Base-by-base conservation (phyloP, 2,797 vertebrate species). In the Melanotaenia parkinsoni region DNA sequence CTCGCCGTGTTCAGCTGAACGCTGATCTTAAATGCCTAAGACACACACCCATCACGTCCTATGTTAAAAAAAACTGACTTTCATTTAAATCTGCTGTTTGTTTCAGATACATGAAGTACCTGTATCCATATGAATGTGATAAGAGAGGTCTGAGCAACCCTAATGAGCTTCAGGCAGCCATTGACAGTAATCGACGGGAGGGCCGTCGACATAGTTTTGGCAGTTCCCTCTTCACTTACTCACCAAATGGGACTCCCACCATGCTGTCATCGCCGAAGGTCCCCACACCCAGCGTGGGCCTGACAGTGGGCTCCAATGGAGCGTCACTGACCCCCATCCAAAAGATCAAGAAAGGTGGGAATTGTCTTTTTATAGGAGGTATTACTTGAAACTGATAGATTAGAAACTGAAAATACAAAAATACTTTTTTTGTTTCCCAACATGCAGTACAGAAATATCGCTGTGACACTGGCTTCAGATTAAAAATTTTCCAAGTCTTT, bases 61-160 rank as follows among this genome's bases (percentile, higher is more conserved):
- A 9, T 47, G 45, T n/a, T 9, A n/a, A 7, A 62, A 3, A 0
- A 0, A 32, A 14, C 3, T 35, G 28, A 4, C 7, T 28, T 9
- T 33, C 28, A 28, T 51, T 40, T 53, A 54, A 54, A 33, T 3
- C 1, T 13, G 47, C 3, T 80, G 20, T 59, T 22, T 13, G 58
- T 8, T 1, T 10, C 91, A 99, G 98, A 91, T 99, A 99, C 90
- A 99, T 99, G 98, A 99, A 99, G 95, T 99, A 99, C 91, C 89
- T 99, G 83, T 99, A 99, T 77, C 97, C 97, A 20, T 99, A 99
- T 2, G 97, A 99, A 95, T 99, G 98, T 92, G 97, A 99, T 83
- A 97, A 98, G 87, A 94, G 96, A 0, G 93, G 95, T 33, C 94
- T 99, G 73, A 99, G 97, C 94, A 98, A 96, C 92, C 97, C 97